phyloP scores from a whole-genome alignment of 92 coral and sea anemone species.

The Epizoanthus rinbou region DNA sequence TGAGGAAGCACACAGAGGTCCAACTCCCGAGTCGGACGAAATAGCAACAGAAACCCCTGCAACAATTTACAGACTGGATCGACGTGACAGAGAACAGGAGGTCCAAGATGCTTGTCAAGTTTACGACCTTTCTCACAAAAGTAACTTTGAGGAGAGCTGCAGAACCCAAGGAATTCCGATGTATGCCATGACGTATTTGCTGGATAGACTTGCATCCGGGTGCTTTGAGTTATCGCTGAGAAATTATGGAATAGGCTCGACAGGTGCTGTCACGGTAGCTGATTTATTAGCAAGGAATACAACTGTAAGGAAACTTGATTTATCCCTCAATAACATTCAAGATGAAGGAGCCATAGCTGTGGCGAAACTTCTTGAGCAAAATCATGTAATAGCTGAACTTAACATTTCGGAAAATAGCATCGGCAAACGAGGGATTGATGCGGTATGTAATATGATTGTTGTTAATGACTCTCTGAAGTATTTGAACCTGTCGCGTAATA shows the following conservation, averaged over 20 bases:
- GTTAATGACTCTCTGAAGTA: slow-evolving; percentile 63
- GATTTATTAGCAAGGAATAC: slow-evolving; percentile 79
- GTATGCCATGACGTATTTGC: slow-evolving; percentile 81
- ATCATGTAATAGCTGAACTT: slow-evolving; percentile 60
- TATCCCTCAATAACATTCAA: slow-evolving; percentile 85
- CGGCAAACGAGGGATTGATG: slow-evolving; percentile 72
- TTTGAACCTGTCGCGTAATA: slow-evolving; percentile 75
- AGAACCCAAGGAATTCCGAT: slow-evolving; percentile 75
- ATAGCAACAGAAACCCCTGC: slow-evolving; percentile 40
- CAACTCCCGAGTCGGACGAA: slow-evolving; percentile 41
- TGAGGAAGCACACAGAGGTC: slow-evolving; percentile 34
- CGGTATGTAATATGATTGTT: slow-evolving; percentile 74
- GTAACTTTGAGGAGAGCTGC: slow-evolving; percentile 68
- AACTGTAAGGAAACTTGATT: slow-evolving; percentile 72
- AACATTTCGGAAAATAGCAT: slow-evolving; percentile 84
- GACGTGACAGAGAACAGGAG: slow-evolving; percentile 81
- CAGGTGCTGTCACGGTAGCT: slow-evolving; percentile 77
- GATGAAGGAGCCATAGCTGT: slow-evolving; percentile 76
- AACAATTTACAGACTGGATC: slow-evolving; percentile 78
- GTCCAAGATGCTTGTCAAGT: slow-evolving; percentile 92
- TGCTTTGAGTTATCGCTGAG: slow-evolving; percentile 75
- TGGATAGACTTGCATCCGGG: slow-evolving; percentile 73
- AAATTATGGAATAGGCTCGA: slow-evolving; percentile 91
- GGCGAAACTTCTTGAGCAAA: slow-evolving; percentile 69
- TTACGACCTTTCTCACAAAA: slow-evolving; percentile 66